Conservation (phyloP, 1,140 invertebrate genomes). For the Adoxophyes honmai region DNA sequence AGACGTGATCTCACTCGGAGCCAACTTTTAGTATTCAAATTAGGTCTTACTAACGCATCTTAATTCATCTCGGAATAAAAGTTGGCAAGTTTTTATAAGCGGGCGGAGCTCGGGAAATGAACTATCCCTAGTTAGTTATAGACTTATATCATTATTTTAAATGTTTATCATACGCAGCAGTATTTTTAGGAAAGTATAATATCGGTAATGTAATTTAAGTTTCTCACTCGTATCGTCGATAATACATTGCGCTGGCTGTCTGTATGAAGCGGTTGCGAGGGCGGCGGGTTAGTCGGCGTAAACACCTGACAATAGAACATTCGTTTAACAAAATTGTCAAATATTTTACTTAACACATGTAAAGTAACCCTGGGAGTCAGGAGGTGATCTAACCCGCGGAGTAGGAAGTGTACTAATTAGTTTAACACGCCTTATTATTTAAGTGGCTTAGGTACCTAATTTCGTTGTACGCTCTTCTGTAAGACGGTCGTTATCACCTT, state of each 20-base stretch:
- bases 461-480: too few relatives aligned
- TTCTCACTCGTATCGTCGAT: slow-evolving; percentile 37
- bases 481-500: too few relatives aligned
- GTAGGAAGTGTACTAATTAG: too few relatives aligned
- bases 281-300: too few relatives aligned
- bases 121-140: slow-evolving; percentile 58
- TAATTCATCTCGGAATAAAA: slow-evolving; percentile 25
- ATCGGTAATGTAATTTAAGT: slow-evolving; percentile 61
- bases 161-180: slow-evolving; percentile 72
- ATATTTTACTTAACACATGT: too few relatives aligned
- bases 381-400: too few relatives aligned
- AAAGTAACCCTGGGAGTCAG: too few relatives aligned
- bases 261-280: background rate
- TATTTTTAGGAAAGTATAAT: slow-evolving; percentile 70
- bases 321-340: too few relatives aligned
- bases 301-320: too few relatives aligned
- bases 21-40: slow-evolving; percentile 37
- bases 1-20: slow-evolving; percentile 30
- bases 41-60: slow-evolving; percentile 22
- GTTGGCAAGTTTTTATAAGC: slow-evolving; percentile 28
- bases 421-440: too few relatives aligned
- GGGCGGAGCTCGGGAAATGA: slow-evolving; percentile 19
- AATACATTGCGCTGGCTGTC: slow-evolving; percentile 44
- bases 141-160: slow-evolving; percentile 74
- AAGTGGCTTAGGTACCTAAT: too few relatives aligned